Conservation (phyloP, 2,888 invertebrate genomes). For the Pachliopta kotzebuea region DNA sequence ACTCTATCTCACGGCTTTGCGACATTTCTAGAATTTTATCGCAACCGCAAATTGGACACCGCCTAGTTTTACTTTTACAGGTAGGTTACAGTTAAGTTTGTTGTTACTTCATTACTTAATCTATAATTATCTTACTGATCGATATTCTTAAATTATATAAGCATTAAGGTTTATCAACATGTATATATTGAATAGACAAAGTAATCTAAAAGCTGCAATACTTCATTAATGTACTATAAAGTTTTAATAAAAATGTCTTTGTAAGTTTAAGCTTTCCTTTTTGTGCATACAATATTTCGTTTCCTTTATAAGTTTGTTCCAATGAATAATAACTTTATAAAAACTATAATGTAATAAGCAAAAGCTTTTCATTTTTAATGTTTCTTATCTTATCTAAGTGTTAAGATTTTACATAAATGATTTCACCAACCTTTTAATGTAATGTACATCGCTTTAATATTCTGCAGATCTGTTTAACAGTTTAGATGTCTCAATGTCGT, state of each 20-base stretch:
- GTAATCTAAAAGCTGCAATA: too few species aligned
- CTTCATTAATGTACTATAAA: too few species aligned
- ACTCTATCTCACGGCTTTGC: background rate
- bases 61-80: background rate
- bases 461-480: background rate
- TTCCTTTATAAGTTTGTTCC: too few species aligned
- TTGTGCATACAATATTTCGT: too few species aligned
- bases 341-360: too few species aligned
- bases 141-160: background rate
- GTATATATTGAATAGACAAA: too few species aligned
- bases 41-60: constrained; percentile 17
- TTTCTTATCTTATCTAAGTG: background rate
- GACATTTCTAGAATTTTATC: constrained; percentile 19
- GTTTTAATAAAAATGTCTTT: too few species aligned
- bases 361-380: too few species aligned
- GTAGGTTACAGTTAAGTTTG: too few species aligned
- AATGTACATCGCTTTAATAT: background rate
- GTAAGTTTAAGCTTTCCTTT: too few species aligned
- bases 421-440: background rate
- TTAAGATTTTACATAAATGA: background rate
- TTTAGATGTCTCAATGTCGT: background rate
- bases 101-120: background rate
- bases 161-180: background rate
- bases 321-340: too few species aligned
- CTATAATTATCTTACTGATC: background rate